Evolutionary conservation across 1,140 invertebrate genomes (phyloP).

Genomic region (Megathymus violae): DNA sequence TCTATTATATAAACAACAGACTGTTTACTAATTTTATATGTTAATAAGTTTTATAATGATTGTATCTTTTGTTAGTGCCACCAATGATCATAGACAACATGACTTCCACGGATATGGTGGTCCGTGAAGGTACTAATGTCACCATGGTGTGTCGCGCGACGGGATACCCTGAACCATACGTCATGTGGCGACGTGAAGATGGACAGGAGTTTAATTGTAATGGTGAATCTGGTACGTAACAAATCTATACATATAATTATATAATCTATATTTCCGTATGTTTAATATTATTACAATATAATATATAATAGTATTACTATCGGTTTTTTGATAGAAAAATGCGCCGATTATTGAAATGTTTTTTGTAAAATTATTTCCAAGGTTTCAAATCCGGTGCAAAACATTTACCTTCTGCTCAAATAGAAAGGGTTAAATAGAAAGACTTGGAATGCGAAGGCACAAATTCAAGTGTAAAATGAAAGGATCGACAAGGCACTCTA

Average conservation of each 20-base stretch:
- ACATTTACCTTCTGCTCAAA: slow-evolving; percentile 53
- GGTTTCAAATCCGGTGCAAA: slow-evolving; percentile 54
- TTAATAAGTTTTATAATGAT: not conserved
- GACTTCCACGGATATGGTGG: slow-evolving; percentile 94
- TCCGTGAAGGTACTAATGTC: slow-evolving; percentile 94
- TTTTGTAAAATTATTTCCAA: slow-evolving; percentile 15
- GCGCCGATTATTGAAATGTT: slow-evolving; percentile 2
- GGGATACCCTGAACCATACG: slow-evolving; percentile 94
- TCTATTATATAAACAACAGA: too few species aligned
- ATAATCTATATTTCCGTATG: too few species aligned
- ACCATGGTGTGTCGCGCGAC: slow-evolving; percentile 94
- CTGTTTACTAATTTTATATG: too few species aligned
- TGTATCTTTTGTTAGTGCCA: slow-evolving; percentile 86
- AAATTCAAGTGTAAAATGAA: slow-evolving; percentile 44
- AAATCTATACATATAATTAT: too few species aligned
- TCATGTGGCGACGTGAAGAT: slow-evolving; percentile 96
- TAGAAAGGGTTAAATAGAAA: slow-evolving; percentile 60
- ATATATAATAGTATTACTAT: too few species aligned
- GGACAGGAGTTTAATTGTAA: slow-evolving; percentile 94
- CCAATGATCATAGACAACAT: slow-evolving; percentile 93
- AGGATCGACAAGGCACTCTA: slow-evolving; percentile 35
- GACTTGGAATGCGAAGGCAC: slow-evolving; percentile 53
- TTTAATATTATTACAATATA: too few species aligned
- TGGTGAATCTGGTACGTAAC: slow-evolving; percentile 89
- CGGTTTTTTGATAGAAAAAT: not conserved